phyloP scores from a whole-genome alignment of 1,140 invertebrate genomes.

The Diploscapter pachys region DNA sequence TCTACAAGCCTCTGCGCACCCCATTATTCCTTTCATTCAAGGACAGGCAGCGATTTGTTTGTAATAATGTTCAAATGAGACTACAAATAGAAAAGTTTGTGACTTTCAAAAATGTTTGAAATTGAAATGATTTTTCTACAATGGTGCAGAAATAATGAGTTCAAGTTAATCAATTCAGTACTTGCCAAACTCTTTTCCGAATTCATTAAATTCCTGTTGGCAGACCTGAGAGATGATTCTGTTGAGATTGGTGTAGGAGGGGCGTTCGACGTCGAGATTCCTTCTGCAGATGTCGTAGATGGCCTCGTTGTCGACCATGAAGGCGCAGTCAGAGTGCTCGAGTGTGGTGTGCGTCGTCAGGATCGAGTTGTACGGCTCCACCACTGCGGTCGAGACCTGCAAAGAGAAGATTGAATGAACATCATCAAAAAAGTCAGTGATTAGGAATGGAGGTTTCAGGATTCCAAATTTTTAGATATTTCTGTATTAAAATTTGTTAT shows the following conservation, averaged over 20 bases:
- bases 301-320: slow-evolving; percentile 61
- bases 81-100: too few species aligned
- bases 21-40: too few species aligned
- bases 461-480: too few species aligned
- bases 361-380: slow-evolving; percentile 61
- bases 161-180: too few species aligned
- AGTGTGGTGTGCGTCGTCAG: slow-evolving; percentile 67
- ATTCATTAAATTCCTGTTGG: background rate
- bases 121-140: too few species aligned
- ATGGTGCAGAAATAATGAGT: too few species aligned
- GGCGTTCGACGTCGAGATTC: slow-evolving; percentile 73
- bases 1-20: too few species aligned
- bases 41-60: too few species aligned
- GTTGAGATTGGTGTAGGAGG: slow-evolving; percentile 77
- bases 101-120: too few species aligned
- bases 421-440: background rate
- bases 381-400: slow-evolving; percentile 57
- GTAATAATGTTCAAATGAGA: too few species aligned
- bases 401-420: background rate
- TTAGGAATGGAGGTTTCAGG: background rate
- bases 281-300: slow-evolving; percentile 81
- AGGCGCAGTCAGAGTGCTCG: slow-evolving; percentile 55
- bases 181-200: too few species aligned
- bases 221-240: slow-evolving; percentile 71
- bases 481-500: too few species aligned